Evolutionary conservation across 2,113 vertebrate genomes (phyloP).

Genomic region (Rhineura floridana): DNA sequence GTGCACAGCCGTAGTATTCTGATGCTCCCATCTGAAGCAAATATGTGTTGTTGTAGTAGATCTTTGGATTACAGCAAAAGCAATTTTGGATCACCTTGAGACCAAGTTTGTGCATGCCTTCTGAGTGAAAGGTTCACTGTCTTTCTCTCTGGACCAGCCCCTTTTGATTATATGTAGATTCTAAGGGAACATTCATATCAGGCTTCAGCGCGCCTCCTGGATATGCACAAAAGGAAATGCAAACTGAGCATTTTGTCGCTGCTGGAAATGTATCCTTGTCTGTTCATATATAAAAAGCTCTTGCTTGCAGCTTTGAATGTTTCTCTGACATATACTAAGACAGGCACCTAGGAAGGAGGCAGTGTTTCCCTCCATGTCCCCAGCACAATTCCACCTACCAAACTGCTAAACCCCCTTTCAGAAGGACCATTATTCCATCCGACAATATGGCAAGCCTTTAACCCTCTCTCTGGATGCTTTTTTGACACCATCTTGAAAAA

Average conservation of each 20-base stretch:
- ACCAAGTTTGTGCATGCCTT: not conserved
- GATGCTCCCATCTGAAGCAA: too few relatives aligned
- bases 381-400: not conserved
- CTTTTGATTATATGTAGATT: not conserved
- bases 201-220: not conserved
- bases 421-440: not conserved
- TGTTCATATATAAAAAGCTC: not conserved
- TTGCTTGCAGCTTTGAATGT: not conserved
- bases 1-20: too few relatives aligned
- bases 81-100: not conserved
- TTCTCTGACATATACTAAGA: not conserved
- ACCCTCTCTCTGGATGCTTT: not conserved
- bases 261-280: not conserved
- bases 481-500: constrained; percentile 9
- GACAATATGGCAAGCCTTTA: not conserved
- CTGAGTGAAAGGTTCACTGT: not conserved
- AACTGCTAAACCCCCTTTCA: too few relatives aligned
- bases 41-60: too few relatives aligned
- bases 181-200: not conserved
- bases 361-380: not conserved
- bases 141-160: not conserved
- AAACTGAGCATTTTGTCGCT: not conserved
- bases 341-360: not conserved
- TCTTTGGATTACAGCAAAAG: not conserved
- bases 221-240: not conserved